Evolutionary conservation across 1,140 invertebrate genomes (phyloP).

Genomic region (Aplysia californica): DNA sequence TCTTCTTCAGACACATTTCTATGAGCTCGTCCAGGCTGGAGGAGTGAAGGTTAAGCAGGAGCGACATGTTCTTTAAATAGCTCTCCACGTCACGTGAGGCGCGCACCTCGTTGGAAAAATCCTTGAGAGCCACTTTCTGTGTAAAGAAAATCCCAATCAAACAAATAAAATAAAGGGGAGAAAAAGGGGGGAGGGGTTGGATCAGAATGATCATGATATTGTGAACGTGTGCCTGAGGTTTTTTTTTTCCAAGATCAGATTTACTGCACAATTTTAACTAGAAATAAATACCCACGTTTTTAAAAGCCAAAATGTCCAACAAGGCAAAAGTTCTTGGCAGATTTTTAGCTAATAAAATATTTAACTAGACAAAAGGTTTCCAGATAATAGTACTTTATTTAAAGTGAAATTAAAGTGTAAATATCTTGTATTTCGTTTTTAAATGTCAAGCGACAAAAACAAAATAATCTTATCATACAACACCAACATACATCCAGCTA

Average conservation of each 20-base stretch:
- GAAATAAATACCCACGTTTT: neutral
- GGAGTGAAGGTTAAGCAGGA: constrained; percentile 74
- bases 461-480: too few species aligned
- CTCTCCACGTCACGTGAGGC: constrained; percentile 75
- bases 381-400: too few species aligned
- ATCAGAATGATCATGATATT: neutral
- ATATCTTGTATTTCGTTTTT: too few species aligned
- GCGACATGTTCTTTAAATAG: constrained; percentile 72
- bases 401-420: too few species aligned
- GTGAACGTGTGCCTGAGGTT: neutral
- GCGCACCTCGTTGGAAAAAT: constrained; percentile 74
- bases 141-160: too few species aligned
- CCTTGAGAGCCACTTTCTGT: constrained; percentile 75
- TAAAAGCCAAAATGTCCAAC: neutral
- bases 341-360: too few species aligned
- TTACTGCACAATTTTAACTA: too few species aligned
- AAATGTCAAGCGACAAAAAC: too few species aligned
- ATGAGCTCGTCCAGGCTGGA: constrained; percentile 74
- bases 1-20: constrained; percentile 65
- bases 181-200: neutral
- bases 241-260: too few species aligned
- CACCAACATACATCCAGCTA: too few species aligned
- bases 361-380: too few species aligned
- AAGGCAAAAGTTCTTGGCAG: neutral
- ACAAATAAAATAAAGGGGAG: too few species aligned